Evolutionary conservation across 2,113 vertebrate genomes (phyloP).

Genomic region (Salvelinus alpinus): DNA sequence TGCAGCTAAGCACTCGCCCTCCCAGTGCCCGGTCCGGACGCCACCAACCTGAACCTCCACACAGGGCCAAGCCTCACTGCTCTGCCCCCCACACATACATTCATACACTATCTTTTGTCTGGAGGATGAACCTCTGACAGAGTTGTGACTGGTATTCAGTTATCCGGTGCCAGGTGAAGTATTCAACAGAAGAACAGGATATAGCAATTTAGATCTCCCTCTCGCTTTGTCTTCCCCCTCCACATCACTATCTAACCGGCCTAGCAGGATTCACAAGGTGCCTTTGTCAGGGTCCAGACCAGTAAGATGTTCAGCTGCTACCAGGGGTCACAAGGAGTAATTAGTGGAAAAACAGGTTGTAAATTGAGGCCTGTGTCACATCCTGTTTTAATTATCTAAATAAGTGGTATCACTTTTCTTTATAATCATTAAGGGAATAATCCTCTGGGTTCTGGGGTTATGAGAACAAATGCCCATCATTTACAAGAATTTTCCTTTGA

Average conservation of each 20-base stretch:
- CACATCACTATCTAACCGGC: not conserved
- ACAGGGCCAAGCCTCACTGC: not conserved
- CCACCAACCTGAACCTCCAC: not conserved
- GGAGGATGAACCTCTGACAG: not conserved
- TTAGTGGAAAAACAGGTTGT: conserved; percentile 23
- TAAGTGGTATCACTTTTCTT: conserved; percentile 15
- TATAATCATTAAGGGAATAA: conserved; percentile 23
- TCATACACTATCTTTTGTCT: not conserved
- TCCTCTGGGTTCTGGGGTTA: conserved; percentile 14
- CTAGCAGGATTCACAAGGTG: not conserved
- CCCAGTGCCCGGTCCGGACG: not conserved
- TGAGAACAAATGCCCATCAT: conserved; percentile 36
- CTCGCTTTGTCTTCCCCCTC: not conserved
- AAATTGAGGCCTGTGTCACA: conserved; percentile 30
- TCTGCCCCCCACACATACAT: not conserved
- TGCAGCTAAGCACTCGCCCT: not conserved
- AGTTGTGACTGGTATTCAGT: not conserved
- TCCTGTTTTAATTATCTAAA: conserved; percentile 44
- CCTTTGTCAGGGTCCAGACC: conserved; percentile 13
- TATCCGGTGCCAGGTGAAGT: not conserved
- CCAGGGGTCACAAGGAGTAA: conserved; percentile 26
- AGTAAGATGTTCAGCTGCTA: conserved; percentile 3
- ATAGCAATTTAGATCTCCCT: not conserved
- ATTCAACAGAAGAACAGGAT: not conserved
- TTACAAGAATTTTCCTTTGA: conserved; percentile 30